Evolutionary conservation across 2,113 vertebrate species (phyloP).

Genomic region (Poeciliopsis prolifica): DNA sequence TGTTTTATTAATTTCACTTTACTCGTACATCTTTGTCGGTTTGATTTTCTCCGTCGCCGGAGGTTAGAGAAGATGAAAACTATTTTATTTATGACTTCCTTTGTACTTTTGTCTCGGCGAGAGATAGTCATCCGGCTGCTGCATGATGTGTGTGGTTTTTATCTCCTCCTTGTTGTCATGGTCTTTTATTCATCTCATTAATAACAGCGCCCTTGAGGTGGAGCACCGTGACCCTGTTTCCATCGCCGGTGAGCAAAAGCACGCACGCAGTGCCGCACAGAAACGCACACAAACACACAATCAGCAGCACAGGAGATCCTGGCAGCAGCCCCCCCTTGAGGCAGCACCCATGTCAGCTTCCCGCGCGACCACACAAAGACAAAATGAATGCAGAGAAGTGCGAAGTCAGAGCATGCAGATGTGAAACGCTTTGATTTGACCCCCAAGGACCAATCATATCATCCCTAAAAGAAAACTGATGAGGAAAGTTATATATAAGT

Average conservation of each 20-base stretch:
- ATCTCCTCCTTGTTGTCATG: slow-evolving; percentile 68
- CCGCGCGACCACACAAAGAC: slow-evolving; percentile 41
- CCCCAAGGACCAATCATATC: too few relatives aligned
- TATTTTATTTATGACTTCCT: slow-evolving; percentile 39
- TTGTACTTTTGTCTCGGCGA: slow-evolving; percentile 39
- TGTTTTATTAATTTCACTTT: slow-evolving; percentile 58
- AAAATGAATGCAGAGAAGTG: slow-evolving; percentile 19
- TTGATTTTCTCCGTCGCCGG: slow-evolving; percentile 48
- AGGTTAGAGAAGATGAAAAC: slow-evolving; percentile 58
- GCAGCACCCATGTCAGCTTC: slow-evolving; percentile 50
- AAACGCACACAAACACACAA: slow-evolving; percentile 40
- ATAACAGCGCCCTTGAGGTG: slow-evolving; percentile 76
- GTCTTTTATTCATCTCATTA: slow-evolving; percentile 79
- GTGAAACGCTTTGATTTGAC: slow-evolving; percentile 2
- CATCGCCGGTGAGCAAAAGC: slow-evolving; percentile 52
- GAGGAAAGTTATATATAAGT: too few relatives aligned
- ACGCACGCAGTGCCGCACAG: slow-evolving; percentile 27
- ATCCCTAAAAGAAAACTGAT: not conserved
- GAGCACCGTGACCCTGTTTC: slow-evolving; percentile 69
- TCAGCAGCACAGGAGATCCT: slow-evolving; percentile 51
- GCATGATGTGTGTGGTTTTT: slow-evolving; percentile 46
- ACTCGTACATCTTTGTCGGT: slow-evolving; percentile 10
- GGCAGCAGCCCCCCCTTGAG: slow-evolving; percentile 62
- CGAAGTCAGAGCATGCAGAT: slow-evolving; percentile 23
- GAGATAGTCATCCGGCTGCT: slow-evolving; percentile 40